phyloP scores from a whole-genome alignment of 1,140 invertebrate genomes.

The Drosophila pseudoobscura region DNA sequence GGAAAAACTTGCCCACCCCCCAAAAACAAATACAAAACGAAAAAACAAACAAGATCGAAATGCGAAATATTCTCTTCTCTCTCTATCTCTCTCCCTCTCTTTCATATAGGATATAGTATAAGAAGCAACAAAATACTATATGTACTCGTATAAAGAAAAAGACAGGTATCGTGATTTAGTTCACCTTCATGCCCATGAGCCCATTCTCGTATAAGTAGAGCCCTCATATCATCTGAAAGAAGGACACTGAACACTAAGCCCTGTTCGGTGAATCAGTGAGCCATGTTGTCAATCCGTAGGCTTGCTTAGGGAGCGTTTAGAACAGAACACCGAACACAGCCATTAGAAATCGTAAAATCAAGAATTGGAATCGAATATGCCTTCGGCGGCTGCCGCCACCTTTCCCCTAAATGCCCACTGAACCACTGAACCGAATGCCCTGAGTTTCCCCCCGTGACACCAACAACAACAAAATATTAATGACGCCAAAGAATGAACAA shows the following conservation, averaged over 20 bases:
- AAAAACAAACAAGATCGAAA: conserved; percentile 14
- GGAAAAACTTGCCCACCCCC: conserved; percentile 49
- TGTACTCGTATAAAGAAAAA: no score
- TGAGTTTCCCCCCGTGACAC: conserved; percentile 26
- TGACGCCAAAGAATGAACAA: conserved; percentile 16
- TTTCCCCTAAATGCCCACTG: conserved; percentile 1
- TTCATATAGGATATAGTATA: conserved; percentile 16
- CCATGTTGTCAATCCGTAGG: conserved; percentile 1
- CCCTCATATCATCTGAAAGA: conserved; percentile 16
- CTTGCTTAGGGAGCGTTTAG: conserved; percentile 14
- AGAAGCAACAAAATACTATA: background rate
- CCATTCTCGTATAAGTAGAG: conserved; percentile 36
- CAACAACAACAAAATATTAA: conserved; percentile 17
- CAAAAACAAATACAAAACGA: conserved; percentile 6
- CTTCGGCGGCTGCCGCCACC: conserved; percentile 37
- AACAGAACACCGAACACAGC: conserved; percentile 30
- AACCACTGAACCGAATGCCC: conserved; percentile 11
- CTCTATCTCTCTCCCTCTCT: conserved; percentile 21
- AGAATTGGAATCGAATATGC: conserved; percentile 24
- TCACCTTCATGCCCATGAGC: conserved; percentile 16
- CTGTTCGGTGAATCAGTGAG: no score
- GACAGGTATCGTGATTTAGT: conserved; percentile 12
- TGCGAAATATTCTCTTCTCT: conserved; percentile 19
- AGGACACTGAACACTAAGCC: no score
- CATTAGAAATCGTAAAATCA: conserved; percentile 7